These are phyloP conservation scores for Bacillus rossius DNA, from an alignment of 1,140 invertebrate species.

Conservation along the genomic window DNA sequence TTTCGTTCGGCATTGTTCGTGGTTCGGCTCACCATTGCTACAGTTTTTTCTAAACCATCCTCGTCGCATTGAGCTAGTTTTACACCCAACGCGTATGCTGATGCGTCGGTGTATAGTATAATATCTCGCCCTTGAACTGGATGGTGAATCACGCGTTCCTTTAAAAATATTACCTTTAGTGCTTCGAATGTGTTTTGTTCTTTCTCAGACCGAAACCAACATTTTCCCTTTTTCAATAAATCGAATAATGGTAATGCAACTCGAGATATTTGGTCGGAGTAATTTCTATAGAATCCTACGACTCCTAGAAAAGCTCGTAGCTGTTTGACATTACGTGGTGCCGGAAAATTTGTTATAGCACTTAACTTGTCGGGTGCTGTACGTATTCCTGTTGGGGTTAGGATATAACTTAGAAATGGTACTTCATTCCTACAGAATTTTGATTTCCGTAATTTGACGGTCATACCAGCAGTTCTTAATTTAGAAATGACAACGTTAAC, in stretches of 20 bases:
- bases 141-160: constrained; percentile 20
- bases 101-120: constrained; percentile 27
- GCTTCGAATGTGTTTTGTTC: constrained; percentile 21
- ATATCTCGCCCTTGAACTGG: constrained; percentile 19
- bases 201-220: constrained; percentile 16
- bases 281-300: constrained; percentile 40
- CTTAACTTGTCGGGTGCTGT: constrained; percentile 30
- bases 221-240: constrained; percentile 25
- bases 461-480: constrained; percentile 23
- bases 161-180: constrained; percentile 16
- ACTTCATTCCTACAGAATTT: constrained; percentile 31
- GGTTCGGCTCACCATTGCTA: constrained; percentile 39
- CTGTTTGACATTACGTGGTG: constrained; percentile 32
- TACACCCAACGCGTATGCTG: constrained; percentile 27
- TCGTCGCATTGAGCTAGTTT: constrained; percentile 24
- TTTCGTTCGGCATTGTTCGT: constrained; percentile 36
- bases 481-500: constrained; percentile 17
- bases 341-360: constrained; percentile 25
- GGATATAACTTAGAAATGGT: constrained; percentile 39
- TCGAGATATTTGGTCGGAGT: constrained; percentile 27
- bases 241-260: constrained; percentile 26
- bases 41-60: constrained; percentile 11
- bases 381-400: constrained; percentile 27
- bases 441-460: constrained; percentile 25
- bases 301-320: constrained; percentile 41